A percentile compares a stretch with the other conserved stretches of the same genome.
Evolutionary conservation across 1,140 invertebrate genomes (phyloP).

Genomic region (Proctacanthus coquilletti): DNA sequence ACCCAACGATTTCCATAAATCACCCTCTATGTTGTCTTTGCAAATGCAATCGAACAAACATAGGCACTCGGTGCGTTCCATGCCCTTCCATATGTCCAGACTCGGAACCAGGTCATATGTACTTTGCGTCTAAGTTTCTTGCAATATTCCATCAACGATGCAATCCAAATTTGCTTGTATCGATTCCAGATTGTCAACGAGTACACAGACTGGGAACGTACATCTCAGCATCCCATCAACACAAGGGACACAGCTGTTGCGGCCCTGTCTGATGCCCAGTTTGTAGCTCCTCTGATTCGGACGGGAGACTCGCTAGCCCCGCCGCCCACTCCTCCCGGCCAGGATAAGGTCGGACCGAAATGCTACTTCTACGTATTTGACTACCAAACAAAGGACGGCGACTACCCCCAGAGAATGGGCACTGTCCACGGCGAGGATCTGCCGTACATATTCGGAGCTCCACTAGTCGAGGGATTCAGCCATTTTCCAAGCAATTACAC

Average conservation of each 20-base stretch:
- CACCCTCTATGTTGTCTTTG: no score
- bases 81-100: no score
- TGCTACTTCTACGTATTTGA: conserved; percentile 87
- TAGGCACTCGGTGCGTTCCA: no score
- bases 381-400: conserved; percentile 82
- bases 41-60: no score
- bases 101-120: no score
- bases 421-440: conserved; percentile 87
- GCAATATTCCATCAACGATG: no score
- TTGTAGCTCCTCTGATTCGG: conserved; percentile 69
- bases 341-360: conserved; percentile 23
- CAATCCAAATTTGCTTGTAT: no score
- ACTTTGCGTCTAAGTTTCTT: no score
- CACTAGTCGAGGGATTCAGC: conserved; percentile 59
- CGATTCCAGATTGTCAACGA: conserved; percentile 69
- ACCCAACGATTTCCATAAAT: no score
- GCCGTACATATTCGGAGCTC: conserved; percentile 75
- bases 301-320: conserved; percentile 60
- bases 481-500: conserved; percentile 82
- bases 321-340: conserved; percentile 30
- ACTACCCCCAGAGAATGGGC: conserved; percentile 74
- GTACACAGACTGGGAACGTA: conserved; percentile 93
- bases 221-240: conserved; percentile 78
- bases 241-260: conserved; percentile 84
- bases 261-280: conserved; percentile 83